Conservation (phyloP, 1,140 invertebrate genomes). For the Caerostris darwini region DNA sequence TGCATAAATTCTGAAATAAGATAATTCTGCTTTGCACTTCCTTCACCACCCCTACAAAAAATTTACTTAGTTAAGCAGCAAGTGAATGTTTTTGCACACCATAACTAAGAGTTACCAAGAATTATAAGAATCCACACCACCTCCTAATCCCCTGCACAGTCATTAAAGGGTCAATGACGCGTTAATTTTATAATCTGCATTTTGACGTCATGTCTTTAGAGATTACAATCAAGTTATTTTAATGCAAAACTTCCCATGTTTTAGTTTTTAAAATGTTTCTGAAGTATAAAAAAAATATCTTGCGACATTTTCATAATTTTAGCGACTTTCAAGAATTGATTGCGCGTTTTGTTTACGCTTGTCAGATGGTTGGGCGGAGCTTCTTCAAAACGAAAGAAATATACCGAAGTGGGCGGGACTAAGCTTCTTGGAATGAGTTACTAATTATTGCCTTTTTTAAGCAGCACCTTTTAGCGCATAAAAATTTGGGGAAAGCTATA, state of each 20-base stretch:
- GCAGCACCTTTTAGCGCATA: not conserved
- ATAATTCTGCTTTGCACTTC: too few species aligned
- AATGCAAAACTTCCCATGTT: not conserved
- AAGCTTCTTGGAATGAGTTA: constrained; percentile 31
- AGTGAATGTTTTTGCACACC: not conserved
- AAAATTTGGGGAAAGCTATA: not conserved
- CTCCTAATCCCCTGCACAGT: not conserved
- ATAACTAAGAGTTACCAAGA: not conserved
- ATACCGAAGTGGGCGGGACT: constrained; percentile 54
- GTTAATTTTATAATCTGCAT: not conserved
- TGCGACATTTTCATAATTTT: not conserved
- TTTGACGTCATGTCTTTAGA: not conserved
- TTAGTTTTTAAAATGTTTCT: not conserved
- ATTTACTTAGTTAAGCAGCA: not conserved
- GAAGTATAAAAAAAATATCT: not conserved
- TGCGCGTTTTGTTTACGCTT: constrained; percentile 76
- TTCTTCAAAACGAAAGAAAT: constrained; percentile 26
- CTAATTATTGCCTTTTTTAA: constrained; percentile 47
- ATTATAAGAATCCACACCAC: not conserved
- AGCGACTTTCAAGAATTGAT: constrained; percentile 5
- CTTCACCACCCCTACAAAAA: too few species aligned
- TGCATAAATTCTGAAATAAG: too few species aligned
- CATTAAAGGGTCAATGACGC: constrained; percentile 57
- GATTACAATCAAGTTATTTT: not conserved
- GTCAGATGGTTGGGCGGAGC: constrained; percentile 77